phyloP scores from a whole-genome alignment of 2,797 vertebrate species.

The Pampus argenteus region DNA sequence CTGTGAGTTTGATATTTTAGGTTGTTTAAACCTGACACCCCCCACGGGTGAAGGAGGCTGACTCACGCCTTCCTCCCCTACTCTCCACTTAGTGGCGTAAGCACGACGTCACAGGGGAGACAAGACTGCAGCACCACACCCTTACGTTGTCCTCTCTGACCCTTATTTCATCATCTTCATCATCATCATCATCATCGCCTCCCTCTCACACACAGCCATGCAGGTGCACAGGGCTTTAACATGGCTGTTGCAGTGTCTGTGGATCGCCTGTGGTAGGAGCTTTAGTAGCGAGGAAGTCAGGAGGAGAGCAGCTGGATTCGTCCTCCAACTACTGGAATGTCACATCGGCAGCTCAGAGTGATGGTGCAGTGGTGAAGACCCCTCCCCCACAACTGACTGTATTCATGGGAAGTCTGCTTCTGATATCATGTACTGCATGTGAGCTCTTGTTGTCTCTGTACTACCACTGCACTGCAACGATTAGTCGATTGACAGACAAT shows the following conservation, averaged over 20 bases:
- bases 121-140: slow-evolving; percentile 45
- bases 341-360: slow-evolving; percentile 33
- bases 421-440: slow-evolving; percentile 12
- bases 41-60: slow-evolving; percentile 34
- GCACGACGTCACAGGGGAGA: slow-evolving; percentile 22
- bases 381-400: slow-evolving; percentile 18
- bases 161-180: neutral
- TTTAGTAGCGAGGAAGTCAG: slow-evolving; percentile 4
- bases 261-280: slow-evolving; percentile 51
- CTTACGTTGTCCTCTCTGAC: slow-evolving; percentile 20
- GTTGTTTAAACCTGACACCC: too few species aligned
- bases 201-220: neutral
- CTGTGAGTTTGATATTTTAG: too few species aligned
- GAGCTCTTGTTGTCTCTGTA: slow-evolving; percentile 10
- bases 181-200: neutral
- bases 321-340: slow-evolving; percentile 63
- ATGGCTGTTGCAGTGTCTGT: slow-evolving; percentile 42
- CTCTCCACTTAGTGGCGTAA: neutral
- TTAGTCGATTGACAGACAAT: too few species aligned
- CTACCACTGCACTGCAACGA: neutral
- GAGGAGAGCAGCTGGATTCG: slow-evolving; percentile 48
- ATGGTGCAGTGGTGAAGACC: slow-evolving; percentile 40
- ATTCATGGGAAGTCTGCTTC: slow-evolving; percentile 24
- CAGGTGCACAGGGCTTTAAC: slow-evolving; percentile 12
- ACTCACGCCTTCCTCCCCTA: slow-evolving; percentile 37